phyloP scores from a whole-genome alignment of 2,888 invertebrate genomes.

The Amphipoea lucens region DNA sequence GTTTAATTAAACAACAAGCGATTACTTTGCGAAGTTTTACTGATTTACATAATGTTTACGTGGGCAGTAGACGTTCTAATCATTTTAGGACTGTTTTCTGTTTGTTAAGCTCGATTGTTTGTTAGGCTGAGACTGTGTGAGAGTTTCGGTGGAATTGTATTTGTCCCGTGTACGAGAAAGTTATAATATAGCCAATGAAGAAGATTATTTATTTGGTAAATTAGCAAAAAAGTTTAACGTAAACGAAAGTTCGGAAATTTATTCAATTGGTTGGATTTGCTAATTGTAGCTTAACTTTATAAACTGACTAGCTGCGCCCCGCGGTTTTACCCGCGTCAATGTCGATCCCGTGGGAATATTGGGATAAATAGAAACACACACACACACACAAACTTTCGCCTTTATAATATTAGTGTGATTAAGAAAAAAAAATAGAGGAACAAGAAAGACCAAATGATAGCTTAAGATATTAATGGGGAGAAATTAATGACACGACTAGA shows the following conservation, averaged over 20 bases:
- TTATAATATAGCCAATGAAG: background rate
- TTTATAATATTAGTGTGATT: too few relatives aligned
- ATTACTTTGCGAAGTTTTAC: conserved; percentile 49
- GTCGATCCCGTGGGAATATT: too few relatives aligned
- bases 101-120: conserved; percentile 16
- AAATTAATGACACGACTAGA: background rate
- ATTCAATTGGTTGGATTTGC: background rate
- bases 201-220: background rate
- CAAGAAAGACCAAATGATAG: background rate
- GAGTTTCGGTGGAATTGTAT: background rate
- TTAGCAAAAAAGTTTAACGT: background rate
- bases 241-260: background rate
- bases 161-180: background rate
- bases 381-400: too few relatives aligned
- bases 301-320: too few relatives aligned
- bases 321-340: too few relatives aligned
- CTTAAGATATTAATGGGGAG: too few relatives aligned
- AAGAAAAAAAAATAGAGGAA: background rate
- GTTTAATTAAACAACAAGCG: conserved; percentile 58
- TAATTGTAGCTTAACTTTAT: background rate
- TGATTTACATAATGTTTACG: conserved; percentile 49
- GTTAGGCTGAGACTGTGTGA: background rate
- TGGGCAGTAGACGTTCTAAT: conserved; percentile 32
- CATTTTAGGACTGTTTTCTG: conserved; percentile 9
- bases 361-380: too few relatives aligned